Evolutionary conservation across 2,888 invertebrate genomes (phyloP), one percentile per base, ranked within the genome.

Genomic region (Callosobruchus maculatus): DNA sequence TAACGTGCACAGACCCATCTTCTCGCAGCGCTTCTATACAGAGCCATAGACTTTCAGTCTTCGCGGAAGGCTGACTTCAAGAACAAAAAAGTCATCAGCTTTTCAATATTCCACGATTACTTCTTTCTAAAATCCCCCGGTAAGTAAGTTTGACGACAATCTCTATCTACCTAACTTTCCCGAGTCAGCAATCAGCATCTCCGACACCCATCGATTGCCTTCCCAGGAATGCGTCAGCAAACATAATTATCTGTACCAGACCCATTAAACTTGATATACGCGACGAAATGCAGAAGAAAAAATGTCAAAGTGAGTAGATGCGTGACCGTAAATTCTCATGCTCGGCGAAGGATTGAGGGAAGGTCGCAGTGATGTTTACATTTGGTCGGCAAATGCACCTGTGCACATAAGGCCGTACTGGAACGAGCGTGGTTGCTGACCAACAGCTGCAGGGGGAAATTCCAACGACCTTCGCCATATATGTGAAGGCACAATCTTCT

Each of bases 261-360:
- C 20, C 68, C 67, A 22, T 26, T 71, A 66, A 31, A 71, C 49
- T 66, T 49, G 71, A 71, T 71, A 21, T 49, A 22, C 68, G 49
- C 49, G 49, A 18, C 13, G 7, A 49, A 1, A 18, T 49, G 18
- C 1, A 49, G 49, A 13, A 49, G 49, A 49, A 49, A 49, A 49
- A 49, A 49, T 7, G 1, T 13, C 49, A 18, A 49, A 49, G 1
- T 13, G 13, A 30, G 30, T n/a, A n/a, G 9, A 49, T 49, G 13
- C 5, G 18, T 18, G 13, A 26, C 49, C 49, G 13, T 49, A 49
- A 49, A 49, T 49, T 49, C 49, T 49, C 49, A 49, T 49, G 26
- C 26, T 4, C 26, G 49, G 49, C 18, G 13, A 49, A 49, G 49
- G 49, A 26, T 49, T 49, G 49, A 49, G 49, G 18, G 49, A 49